Evolutionary conservation across 2,888 invertebrate species (phyloP), one percentile per base, ranked within the genome.

Genomic region (Heliconius hortense): DNA sequence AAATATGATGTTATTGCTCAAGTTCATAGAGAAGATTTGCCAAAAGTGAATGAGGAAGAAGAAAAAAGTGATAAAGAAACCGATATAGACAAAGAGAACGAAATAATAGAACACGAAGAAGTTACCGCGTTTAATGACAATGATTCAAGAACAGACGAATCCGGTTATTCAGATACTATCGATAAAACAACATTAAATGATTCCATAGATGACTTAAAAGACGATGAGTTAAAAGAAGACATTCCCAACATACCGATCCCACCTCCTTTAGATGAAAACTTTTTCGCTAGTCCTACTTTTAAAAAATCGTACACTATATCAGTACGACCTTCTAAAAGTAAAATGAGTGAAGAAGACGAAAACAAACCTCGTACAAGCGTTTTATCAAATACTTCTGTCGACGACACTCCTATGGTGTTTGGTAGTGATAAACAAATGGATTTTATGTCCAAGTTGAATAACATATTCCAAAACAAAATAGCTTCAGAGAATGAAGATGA

Each of bases 1-100:
- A 93, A 94, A 88, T 95, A 95, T 85, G 94, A 94, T 87, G 95
- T 95, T 35, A 90, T 95, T 82, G 95, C 92, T 76, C 93, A 94
- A 87, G 94, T 95, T 21, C 95, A 95, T 81, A 91, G 94, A 85
- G 95, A 95, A 84, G 94, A 95, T 87, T 86, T 93, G 74, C 89
- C 91, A 0, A 92, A 84, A 83, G 83, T 93, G 8, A 86, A 83
- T 18, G 92, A 93, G 81, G 91, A 91, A 82, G 91, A 91, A 75
- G 91, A 93, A 80, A 87, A 82, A 81, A 79, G 79, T 35, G 86
- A 86, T 0, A 83, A 77, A 73, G 86, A 83, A 76, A 86, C 83
- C 8, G 80, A 82, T 72, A 73, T 75, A 15, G 77, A 76, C 70
- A 76, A 79, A 28, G 73, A 78, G 48, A 75, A 73, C 21, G 76